Base-by-base conservation (phyloP, 2,888 invertebrate species). In the Hypomecis atomaria region DNA sequence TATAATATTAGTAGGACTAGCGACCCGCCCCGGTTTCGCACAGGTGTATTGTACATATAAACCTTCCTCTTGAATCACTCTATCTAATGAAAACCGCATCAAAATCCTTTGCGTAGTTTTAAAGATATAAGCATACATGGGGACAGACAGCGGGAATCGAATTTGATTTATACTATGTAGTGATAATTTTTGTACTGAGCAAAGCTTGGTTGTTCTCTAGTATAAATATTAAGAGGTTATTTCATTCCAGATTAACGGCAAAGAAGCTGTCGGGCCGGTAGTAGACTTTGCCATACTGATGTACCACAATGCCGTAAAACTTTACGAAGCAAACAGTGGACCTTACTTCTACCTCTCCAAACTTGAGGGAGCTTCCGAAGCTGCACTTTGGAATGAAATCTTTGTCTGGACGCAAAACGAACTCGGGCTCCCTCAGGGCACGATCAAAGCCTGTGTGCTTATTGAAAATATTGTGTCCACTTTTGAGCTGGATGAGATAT, bases 281-380 rank as follows among this genome's bases (percentile, higher is more conserved):
- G 93, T 96, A 63, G 96, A 96, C 82, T 96, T 95, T 85, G 95
- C 94, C 0, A 84, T 96, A 8, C 86, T 95, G 49, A 94, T 95
- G 89, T 96, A 91, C 78, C 96, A 96, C 78, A 95, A 94, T 81
- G 95, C 93, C 0, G 82, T 83, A 61, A 88, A 84, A 57, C 88
- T 95, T 1, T 80, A 90, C 23, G 88, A 94, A 67, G 88, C 91
- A 0, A 93, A 92, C 67, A 92, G 94, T 68, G 96, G 96, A 0
- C 96, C 96, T 4, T 95, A 93, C 77, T 95, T 96, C 81, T 96
- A 96, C 77, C 85, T 96, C n/a, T 95, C 96, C 0, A 96, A 96
- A 70, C 69, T 96, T 42, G 95, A 96, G 83, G 93, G 94, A 1
- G 90, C 94, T 2, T 84, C 87, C 0, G 96, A 96, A 81, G 95